Base-by-base conservation (phyloP, 2,888 invertebrate genomes). In the Hirtodrosophila alboralis region DNA sequence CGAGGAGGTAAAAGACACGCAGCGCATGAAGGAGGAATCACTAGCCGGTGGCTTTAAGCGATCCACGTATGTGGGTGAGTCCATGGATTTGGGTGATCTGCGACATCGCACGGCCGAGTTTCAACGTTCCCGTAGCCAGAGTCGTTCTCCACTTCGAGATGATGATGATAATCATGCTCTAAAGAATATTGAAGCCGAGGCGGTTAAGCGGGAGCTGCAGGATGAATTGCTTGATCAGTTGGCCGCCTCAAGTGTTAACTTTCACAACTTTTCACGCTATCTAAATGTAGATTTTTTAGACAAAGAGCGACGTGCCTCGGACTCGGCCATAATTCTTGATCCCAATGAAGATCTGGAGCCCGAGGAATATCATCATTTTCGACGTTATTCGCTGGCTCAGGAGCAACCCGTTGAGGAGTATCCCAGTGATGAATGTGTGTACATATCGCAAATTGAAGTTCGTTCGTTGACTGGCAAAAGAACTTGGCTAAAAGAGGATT, bases 281-380 rank as follows among this genome's bases (percentile, higher is more conserved):
- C 47, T 89, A 2, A 89, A 86, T 47, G 67, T 81, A 0, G 70
- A 84, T 26, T 88, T 86, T 33, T 52, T 90, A 2, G 89, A 90
- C 3, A 84, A 83, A 13, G 89, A 90, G 16, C 72, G 90, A 2
- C 67, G 90, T 7, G 89, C 89, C 2, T 90, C 90, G 0, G 90
- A 90, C 30, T 88, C 90, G 10, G 89, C 87, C 0, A 33, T 90
- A 0, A 84, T 88, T 7, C 68, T 44, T 6, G 76, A 87, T 30
- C 49, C 68, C 1, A 52, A 51, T 30, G 52, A 43, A 0, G 76
- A 88, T 0, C 28, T 90, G n/a, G 90, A 90, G 5, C 88, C 87
- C 0, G 90, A 90, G 18, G 90, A 90, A 21, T 91, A 90, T 66
- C 90, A 90, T 73, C 90, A 90, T 48, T 89, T 81, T 49, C 66